Evolutionary conservation across 1,140 invertebrate genomes (phyloP).

Genomic region (Trichomalopsis sarcophagae): DNA sequence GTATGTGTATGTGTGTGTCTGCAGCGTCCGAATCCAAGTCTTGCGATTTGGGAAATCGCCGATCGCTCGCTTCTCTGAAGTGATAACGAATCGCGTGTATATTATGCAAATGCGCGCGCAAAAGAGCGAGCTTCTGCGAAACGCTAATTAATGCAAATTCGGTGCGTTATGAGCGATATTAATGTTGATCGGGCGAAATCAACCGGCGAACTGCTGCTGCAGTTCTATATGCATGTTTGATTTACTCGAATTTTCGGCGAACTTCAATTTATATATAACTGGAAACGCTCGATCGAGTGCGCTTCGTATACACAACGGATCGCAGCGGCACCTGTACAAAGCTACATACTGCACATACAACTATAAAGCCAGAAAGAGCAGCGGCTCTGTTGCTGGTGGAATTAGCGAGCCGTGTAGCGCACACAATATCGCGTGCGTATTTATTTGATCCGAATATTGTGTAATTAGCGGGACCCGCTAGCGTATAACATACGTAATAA

Average conservation of each 20-base stretch:
- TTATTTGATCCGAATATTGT: background rate
- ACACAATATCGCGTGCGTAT: background rate
- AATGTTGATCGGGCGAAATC: background rate
- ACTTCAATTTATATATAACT: too few species aligned
- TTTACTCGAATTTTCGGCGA: too few species aligned
- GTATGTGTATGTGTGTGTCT: background rate
- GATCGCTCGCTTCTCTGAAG: too few species aligned
- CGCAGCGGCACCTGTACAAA: too few species aligned
- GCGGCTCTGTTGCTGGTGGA: background rate
- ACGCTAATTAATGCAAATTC: background rate
- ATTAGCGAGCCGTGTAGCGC: background rate
- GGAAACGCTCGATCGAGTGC: too few species aligned
- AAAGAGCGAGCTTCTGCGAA: background rate
- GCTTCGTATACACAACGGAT: too few species aligned
- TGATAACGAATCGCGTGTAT: too few species aligned
- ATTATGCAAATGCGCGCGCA: background rate
- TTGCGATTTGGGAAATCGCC: background rate
- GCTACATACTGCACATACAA: too few species aligned
- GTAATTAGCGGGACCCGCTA: background rate
- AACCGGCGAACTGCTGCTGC: background rate
- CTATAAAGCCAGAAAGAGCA: too few species aligned
- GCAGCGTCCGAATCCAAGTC: background rate
- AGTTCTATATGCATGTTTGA: too few species aligned
- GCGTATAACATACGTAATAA: background rate
- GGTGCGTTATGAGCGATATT: background rate